Conservation (phyloP, 2,113 vertebrate genomes). For the Ellobius talpinus region DNA sequence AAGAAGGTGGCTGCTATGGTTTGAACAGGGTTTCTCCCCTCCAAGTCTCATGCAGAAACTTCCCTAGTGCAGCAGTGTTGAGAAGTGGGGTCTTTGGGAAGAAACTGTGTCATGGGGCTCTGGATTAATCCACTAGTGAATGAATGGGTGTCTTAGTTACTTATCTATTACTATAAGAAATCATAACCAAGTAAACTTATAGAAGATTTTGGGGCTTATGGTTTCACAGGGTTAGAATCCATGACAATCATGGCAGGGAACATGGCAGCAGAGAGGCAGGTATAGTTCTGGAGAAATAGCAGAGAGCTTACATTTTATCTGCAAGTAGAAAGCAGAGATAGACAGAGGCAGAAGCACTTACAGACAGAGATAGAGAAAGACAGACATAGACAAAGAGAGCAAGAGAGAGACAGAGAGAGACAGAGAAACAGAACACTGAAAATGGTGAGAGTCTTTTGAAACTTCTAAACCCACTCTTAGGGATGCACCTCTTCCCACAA, state of each 20-base stretch:
- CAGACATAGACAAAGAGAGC: background rate
- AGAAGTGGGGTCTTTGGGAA: background rate
- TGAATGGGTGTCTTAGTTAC: background rate
- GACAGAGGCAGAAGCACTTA: background rate
- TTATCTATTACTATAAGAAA: background rate
- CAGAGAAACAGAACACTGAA: background rate
- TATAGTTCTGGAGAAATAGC: background rate
- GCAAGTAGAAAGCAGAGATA: background rate
- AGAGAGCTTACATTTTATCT: background rate
- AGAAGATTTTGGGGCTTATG: background rate
- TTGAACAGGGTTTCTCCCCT: background rate
- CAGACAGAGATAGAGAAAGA: background rate
- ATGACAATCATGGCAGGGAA: no score
- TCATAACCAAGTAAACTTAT: background rate
- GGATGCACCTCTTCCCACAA: background rate
- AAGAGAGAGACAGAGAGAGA: background rate
- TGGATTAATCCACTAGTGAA: background rate
- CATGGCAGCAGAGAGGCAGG: background rate
- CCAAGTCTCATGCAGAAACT: background rate
- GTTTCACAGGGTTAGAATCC: background rate
- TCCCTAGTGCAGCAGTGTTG: background rate
- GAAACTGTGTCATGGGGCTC: background rate
- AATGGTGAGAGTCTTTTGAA: background rate
- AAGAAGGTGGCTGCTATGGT: slow-evolving; percentile 1
- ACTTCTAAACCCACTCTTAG: no score